Evolutionary conservation across 2,113 vertebrate species (phyloP), one percentile per base, ranked within the genome.

Genomic region (Amblyornis subalaris): DNA sequence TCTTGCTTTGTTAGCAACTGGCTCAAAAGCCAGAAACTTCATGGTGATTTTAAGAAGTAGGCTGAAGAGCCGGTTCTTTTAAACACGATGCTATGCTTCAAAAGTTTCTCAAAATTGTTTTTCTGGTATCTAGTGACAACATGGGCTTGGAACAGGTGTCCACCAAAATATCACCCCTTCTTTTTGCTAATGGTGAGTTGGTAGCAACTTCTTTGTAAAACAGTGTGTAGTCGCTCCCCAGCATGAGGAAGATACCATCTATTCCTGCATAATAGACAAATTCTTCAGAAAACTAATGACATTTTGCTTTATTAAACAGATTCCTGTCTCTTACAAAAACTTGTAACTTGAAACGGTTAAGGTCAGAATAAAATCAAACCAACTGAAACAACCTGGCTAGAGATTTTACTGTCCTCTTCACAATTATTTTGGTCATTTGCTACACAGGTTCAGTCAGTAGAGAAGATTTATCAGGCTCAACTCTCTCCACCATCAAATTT

Each of bases 1-100:
- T 97, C 96, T 96, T 91, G 81, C 90, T 91, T 97, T 89, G 58
- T 96, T 92, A 91, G 58, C 48, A 28, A 69, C 79, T 90, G 38
- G 58, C 35, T 58, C 83, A 67, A 91, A 74, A 97, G 85, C 77
- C 94, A 97, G 90, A 94, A 95, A 79, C 81, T 29, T 78, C 47
- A 85, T 40, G 38, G 25, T 54, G 44, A 62, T 81, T 93, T 95
- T 74, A 84, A 82, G 76, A 76, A 94, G 78, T 35, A 90, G 91
- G 72, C 42, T 94, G 92, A 92, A 93, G 24, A 88, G 72, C 77
- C 84, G 77, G 82, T 94, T 92, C 85, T 93, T 81, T 93, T 22
- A 66, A 89, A 86, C 38, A 72, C 79, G 66, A 67, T 42, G 4
- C 78, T 94, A 48, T 81, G 61, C 61, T 93, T 95, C 75, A 47